Percentiles rank a stretch among this genome's conserved stretches.
Evolutionary conservation across 2,888 invertebrate species (phyloP).

Genomic region (Leistus spinibarbis): DNA sequence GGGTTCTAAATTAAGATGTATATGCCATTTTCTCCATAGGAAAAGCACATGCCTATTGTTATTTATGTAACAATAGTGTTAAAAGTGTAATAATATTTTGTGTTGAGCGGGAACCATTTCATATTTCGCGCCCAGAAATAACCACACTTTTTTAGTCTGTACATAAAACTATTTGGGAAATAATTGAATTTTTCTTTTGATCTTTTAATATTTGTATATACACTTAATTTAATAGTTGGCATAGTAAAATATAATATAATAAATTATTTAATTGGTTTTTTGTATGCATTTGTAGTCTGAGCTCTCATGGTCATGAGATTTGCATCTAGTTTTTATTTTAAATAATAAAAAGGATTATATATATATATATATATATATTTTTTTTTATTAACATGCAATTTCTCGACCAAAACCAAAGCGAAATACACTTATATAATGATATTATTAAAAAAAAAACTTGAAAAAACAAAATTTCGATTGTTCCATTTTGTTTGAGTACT

Average conservation of each 20-base stretch:
- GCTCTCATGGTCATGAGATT: not conserved
- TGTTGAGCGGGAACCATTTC: too few relatives aligned
- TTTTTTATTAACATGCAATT: too few relatives aligned
- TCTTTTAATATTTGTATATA: not conserved
- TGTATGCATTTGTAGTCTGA: not conserved
- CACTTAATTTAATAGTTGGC: not conserved
- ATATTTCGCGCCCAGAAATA: too few relatives aligned
- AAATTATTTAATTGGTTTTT: not conserved
- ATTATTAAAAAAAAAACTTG: not conserved
- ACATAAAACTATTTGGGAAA: too few relatives aligned
- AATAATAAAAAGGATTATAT: not conserved
- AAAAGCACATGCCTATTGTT: too few relatives aligned
- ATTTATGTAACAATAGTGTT: too few relatives aligned
- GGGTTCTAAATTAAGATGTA: too few relatives aligned
- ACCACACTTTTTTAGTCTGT: too few relatives aligned
- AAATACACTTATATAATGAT: too few relatives aligned
- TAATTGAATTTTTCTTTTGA: not conserved
- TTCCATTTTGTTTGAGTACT: conserved; percentile 20
- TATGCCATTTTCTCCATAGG: too few relatives aligned
- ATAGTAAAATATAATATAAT: not conserved
- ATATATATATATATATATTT: too few relatives aligned
- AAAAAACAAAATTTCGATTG: not conserved
- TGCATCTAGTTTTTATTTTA: not conserved
- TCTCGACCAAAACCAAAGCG: not conserved
- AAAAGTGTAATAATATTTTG: too few relatives aligned